Percentiles rank a stretch among this genome's conserved stretches.
These are phyloP conservation scores for Saturnia pavonia DNA, from an alignment of 2,888 invertebrate species.

Conservation along the genomic window DNA sequence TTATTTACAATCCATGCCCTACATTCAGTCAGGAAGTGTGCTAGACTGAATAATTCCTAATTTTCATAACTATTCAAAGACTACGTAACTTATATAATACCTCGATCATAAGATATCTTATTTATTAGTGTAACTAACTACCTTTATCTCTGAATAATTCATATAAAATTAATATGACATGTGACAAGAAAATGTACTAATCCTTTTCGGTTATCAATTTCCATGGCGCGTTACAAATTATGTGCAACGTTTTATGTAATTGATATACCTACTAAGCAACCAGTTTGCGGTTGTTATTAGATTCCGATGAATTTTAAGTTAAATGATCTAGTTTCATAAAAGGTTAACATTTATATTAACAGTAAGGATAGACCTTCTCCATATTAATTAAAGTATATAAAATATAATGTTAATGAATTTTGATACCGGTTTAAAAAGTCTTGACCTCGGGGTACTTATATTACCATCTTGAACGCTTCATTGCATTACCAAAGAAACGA, in stretches of 20 bases:
- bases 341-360: background rate
- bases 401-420: background rate
- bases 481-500: background rate
- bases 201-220: conserved; percentile 23
- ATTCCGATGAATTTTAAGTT: conserved; percentile 9
- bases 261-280: conserved; percentile 11
- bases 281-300: conserved; percentile 13
- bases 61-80: conserved; percentile 38
- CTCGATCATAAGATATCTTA: conserved; percentile 29
- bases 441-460: conserved; percentile 4
- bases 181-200: conserved; percentile 50
- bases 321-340: background rate
- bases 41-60: conserved; percentile 41
- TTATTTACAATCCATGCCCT: conserved; percentile 45
- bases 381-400: background rate
- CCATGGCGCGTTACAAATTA: conserved; percentile 24
- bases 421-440: background rate
- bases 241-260: conserved; percentile 24
- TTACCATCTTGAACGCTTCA: conserved; percentile 5
- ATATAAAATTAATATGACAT: conserved; percentile 46
- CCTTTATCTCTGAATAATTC: conserved; percentile 47
- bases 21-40: conserved; percentile 47
- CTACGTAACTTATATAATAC: conserved; percentile 37
- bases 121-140: conserved; percentile 36
- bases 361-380: background rate